These are phyloP conservation scores for Lasioglossum calceatum DNA, from an alignment of 2,888 invertebrate species.

Conservation along the genomic window DNA sequence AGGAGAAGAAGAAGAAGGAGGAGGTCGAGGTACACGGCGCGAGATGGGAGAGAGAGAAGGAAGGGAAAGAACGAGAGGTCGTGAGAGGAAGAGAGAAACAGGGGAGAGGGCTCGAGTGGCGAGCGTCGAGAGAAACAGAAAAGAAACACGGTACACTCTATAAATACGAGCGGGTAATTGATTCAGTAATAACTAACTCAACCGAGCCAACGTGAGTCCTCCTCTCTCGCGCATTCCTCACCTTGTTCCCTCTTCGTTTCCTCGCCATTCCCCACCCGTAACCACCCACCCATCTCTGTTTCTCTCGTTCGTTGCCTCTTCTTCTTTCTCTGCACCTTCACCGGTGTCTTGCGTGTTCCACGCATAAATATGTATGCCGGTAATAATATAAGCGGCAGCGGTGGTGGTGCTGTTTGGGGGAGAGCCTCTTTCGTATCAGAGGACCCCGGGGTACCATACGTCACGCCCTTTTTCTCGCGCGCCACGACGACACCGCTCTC, in stretches of 20 bases:
- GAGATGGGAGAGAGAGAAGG: background rate
- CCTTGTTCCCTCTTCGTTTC: slow-evolving; percentile 57
- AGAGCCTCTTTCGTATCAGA: slow-evolving; percentile 71
- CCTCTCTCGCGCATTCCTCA: slow-evolving; percentile 53
- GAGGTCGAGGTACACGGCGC: background rate
- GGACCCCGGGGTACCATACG: slow-evolving; percentile 72
- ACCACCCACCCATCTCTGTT: background rate
- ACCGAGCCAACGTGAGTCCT: slow-evolving; percentile 58
- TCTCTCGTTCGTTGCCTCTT: slow-evolving; percentile 55
- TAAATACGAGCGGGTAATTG: slow-evolving; percentile 83
- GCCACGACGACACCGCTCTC: slow-evolving; percentile 25
- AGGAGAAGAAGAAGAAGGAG: background rate
- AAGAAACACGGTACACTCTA: slow-evolving; percentile 80
- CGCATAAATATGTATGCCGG: slow-evolving; percentile 79
- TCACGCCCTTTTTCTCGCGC: slow-evolving; percentile 70
- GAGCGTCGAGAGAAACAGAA: slow-evolving; percentile 71
- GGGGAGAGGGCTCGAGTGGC: slow-evolving; percentile 51
- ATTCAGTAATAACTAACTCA: slow-evolving; percentile 84
- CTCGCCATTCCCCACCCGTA: slow-evolving; percentile 25
- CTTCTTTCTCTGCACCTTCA: slow-evolving; percentile 48
- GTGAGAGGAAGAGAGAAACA: slow-evolving; percentile 31
- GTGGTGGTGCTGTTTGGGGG: slow-evolving; percentile 70
- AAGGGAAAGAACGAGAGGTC: background rate
- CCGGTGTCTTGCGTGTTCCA: slow-evolving; percentile 61
- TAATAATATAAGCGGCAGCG: slow-evolving; percentile 76